A percentile compares a stretch with the other conserved stretches of the same genome.
phyloP scores from a whole-genome alignment of 2,888 invertebrate genomes.

The Idaea biselata region DNA sequence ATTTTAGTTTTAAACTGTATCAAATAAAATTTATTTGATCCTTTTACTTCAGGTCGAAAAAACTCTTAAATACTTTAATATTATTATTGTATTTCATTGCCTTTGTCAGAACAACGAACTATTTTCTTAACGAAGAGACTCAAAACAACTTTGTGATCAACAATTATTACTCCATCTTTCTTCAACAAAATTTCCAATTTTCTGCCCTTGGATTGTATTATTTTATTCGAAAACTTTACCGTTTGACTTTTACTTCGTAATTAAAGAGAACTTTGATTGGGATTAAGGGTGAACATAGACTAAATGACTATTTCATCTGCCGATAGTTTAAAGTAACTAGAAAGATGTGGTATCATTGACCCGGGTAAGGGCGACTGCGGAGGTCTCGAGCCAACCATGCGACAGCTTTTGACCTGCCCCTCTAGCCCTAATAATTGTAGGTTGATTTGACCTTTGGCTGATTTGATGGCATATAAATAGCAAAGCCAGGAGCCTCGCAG shows the following conservation, averaged over 20 bases:
- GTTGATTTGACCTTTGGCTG: no score
- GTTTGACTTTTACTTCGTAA: slow-evolving; percentile 26
- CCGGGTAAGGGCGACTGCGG: no score
- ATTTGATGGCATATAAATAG: no score
- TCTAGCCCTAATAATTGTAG: no score
- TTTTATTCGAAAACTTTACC: slow-evolving; percentile 33
- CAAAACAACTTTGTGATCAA: slow-evolving; percentile 17
- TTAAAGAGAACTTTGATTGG: slow-evolving; percentile 29
- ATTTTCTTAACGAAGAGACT: slow-evolving; percentile 40
- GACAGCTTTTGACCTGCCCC: no score
- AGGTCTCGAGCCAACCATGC: no score
- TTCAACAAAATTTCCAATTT: slow-evolving; percentile 33
- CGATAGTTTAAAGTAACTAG: neutral
- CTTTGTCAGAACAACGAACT: slow-evolving; percentile 17
- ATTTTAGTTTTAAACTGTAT: no score
- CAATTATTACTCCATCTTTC: slow-evolving; percentile 17
- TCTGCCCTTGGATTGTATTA: slow-evolving; percentile 28
- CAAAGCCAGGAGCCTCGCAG: no score
- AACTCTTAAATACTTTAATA: neutral
- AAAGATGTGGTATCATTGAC: no score
- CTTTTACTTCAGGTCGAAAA: no score
- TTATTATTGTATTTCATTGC: neutral
- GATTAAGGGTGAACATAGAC: slow-evolving; percentile 14
- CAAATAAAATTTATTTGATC: no score
- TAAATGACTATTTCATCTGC: neutral